Conservation (phyloP, 2,113 vertebrate genomes). For the Gavia stellata region DNA sequence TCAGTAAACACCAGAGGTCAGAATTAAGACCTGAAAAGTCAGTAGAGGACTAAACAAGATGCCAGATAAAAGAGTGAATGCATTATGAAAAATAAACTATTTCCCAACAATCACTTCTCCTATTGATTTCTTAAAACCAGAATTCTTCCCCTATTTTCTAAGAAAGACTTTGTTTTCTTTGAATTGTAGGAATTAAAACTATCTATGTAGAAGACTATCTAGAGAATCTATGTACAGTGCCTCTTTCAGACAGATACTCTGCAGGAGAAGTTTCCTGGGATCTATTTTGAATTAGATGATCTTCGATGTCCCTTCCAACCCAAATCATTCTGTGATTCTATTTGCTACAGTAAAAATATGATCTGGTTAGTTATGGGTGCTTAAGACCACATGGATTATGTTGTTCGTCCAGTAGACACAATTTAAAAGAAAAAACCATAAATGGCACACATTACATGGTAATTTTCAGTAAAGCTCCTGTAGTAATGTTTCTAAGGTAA, state of each 20-base stretch:
- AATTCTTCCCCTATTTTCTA: neutral
- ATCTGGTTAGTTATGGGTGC: neutral
- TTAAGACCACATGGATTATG: neutral
- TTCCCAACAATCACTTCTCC: neutral
- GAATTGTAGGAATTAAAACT: neutral
- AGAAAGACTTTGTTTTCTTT: neutral
- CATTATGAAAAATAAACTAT: neutral
- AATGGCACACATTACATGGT: neutral
- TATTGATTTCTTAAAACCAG: neutral
- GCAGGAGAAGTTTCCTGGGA: neutral
- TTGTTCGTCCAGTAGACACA: neutral
- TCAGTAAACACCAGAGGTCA: neutral
- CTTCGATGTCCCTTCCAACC: no score
- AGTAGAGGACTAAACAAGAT: neutral
- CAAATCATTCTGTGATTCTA: no score
- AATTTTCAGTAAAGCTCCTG: constrained; percentile 8
- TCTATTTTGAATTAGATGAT: no score
- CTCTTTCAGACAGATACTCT: neutral
- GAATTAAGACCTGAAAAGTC: neutral
- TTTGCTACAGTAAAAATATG: neutral
- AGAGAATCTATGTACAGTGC: neutral
- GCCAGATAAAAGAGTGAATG: neutral
- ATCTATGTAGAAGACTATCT: neutral
- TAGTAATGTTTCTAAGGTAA: constrained; percentile 28
- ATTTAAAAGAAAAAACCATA: neutral